Evolutionary conservation across 2,888 invertebrate species (phyloP).

Genomic region (Tinea pellionella): DNA sequence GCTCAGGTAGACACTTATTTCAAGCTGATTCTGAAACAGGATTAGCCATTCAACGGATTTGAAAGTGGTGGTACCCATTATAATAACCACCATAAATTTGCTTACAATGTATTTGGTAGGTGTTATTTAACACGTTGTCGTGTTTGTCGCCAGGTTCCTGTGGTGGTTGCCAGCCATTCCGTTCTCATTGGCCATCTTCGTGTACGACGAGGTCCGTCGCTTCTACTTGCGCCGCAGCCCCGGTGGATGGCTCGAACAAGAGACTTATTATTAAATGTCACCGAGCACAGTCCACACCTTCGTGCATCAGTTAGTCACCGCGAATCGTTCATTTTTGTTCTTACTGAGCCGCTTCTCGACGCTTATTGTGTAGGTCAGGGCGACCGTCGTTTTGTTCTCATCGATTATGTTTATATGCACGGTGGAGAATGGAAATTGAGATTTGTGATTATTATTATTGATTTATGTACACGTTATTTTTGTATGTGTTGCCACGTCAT

Average conservation of each 20-base stretch:
- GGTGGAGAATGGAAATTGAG: slow-evolving; percentile 33
- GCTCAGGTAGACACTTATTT: no score
- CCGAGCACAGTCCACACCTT: not conserved
- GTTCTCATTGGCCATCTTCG: slow-evolving; percentile 97
- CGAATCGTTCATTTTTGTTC: slow-evolving; percentile 54
- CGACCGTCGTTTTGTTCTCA: slow-evolving; percentile 18
- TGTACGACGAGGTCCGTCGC: slow-evolving; percentile 98
- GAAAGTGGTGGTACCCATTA: no score
- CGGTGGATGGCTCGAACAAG: slow-evolving; percentile 98
- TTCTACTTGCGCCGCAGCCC: slow-evolving; percentile 97
- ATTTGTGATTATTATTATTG: slow-evolving; percentile 47
- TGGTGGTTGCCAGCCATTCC: slow-evolving; percentile 99
- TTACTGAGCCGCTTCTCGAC: slow-evolving; percentile 20
- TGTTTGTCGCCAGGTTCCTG: slow-evolving; percentile 84
- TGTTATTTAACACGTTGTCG: not conserved
- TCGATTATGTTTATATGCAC: slow-evolving; percentile 56
- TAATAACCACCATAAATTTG: no score
- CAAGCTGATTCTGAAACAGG: no score
- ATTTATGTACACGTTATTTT: slow-evolving; percentile 52
- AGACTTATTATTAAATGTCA: slow-evolving; percentile 92
- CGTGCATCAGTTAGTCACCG: not conserved
- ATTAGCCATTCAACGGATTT: no score
- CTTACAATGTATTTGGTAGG: no score
- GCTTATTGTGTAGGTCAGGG: not conserved
- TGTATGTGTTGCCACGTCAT: slow-evolving; percentile 31